These are phyloP conservation scores for Syrphus vitripennis DNA, from an alignment of 2,888 invertebrate species.

Conservation along the genomic window DNA sequence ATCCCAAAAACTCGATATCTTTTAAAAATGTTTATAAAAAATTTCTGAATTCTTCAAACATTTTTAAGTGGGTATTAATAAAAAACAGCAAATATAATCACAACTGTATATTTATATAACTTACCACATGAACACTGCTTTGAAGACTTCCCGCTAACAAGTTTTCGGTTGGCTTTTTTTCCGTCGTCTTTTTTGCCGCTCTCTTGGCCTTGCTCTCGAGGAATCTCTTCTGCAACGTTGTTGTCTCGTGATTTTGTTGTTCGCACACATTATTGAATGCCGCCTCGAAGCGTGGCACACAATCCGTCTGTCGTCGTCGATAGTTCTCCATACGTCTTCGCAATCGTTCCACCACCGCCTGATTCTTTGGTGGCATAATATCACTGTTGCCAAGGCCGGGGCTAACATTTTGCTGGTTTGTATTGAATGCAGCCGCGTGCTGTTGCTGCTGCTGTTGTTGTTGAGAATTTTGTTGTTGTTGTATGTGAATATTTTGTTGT, in stretches of 20 bases:
- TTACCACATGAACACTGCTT: conserved; percentile 90
- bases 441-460: conserved; percentile 72
- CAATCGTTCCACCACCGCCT: conserved; percentile 93
- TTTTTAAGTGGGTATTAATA: no score
- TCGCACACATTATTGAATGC: conserved; percentile 93
- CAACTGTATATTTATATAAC: conserved; percentile 74
- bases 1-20: no score
- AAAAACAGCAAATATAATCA: background rate
- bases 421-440: conserved; percentile 72
- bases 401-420: conserved; percentile 66
- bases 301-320: conserved; percentile 91
- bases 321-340: conserved; percentile 94
- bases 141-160: conserved; percentile 83
- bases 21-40: no score
- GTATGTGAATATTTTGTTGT: conserved; percentile 74
- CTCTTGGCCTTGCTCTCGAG: conserved; percentile 95
- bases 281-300: conserved; percentile 93
- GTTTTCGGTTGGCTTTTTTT: conserved; percentile 82
- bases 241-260: conserved; percentile 94
- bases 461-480: conserved; percentile 77
- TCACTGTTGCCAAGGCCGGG: conserved; percentile 79
- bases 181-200: conserved; percentile 91
- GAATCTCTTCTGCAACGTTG: conserved; percentile 92
- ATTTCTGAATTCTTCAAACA: no score
- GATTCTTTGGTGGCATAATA: conserved; percentile 89